Percentiles rank a stretch among this genome's conserved stretches.
Conservation (phyloP, 1,140 invertebrate species). For the Asbolus verrucosus region DNA sequence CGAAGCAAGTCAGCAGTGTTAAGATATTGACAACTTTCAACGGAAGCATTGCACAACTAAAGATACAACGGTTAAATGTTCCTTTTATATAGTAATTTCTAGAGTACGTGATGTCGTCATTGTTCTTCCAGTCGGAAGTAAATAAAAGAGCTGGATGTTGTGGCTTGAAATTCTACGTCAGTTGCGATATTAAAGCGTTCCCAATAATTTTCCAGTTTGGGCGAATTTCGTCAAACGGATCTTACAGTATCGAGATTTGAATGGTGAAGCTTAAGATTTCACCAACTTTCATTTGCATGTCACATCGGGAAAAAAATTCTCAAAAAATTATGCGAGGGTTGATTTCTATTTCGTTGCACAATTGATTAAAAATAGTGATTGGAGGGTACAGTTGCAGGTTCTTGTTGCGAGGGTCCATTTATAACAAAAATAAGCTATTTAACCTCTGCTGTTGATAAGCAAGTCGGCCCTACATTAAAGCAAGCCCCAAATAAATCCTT, state of each 20-base stretch:
- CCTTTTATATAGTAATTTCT: slow-evolving; percentile 40
- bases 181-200: neutral
- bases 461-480: slow-evolving; percentile 30
- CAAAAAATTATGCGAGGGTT: too few species aligned
- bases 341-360: too few species aligned
- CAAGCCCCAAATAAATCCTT: slow-evolving; percentile 23
- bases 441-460: slow-evolving; percentile 30
- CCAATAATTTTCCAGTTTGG: too few species aligned
- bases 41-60: slow-evolving; percentile 44
- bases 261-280: too few species aligned
- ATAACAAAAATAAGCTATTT: slow-evolving; percentile 36
- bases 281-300: too few species aligned
- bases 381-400: neutral
- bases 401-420: too few species aligned
- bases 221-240: too few species aligned
- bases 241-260: too few species aligned
- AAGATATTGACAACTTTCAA: slow-evolving; percentile 42
- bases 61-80: slow-evolving; percentile 23
- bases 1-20: slow-evolving; percentile 18
- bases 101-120: slow-evolving; percentile 31
- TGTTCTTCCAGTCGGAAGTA: slow-evolving; percentile 39
- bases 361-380: slow-evolving; percentile 11
- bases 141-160: neutral
- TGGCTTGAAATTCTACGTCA: neutral
- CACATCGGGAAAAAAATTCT: too few species aligned